phyloP scores from a whole-genome alignment of 2,797 vertebrate genomes.

The Schizopygopsis pylzovi region DNA sequence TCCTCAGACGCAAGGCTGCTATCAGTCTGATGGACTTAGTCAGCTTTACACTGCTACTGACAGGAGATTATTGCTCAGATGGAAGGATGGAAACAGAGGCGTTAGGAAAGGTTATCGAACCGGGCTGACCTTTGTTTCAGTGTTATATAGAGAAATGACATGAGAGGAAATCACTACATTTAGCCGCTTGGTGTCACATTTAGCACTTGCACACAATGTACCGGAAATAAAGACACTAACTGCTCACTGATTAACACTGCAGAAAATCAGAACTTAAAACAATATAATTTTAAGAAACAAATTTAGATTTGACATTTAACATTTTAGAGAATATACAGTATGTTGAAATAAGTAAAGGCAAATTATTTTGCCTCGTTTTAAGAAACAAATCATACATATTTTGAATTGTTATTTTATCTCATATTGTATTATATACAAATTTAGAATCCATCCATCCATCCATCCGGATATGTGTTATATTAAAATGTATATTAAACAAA shows the following conservation, averaged over 20 bases:
- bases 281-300: background rate
- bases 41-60: conserved; percentile 1
- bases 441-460: too few species aligned
- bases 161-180: conserved; percentile 19
- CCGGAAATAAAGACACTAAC: background rate
- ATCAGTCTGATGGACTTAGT: conserved; percentile 30
- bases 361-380: too few species aligned
- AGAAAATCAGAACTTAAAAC: background rate
- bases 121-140: conserved; percentile 22
- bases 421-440: too few species aligned
- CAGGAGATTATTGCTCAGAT: conserved; percentile 30
- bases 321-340: too few species aligned
- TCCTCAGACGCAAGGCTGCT: conserved; percentile 1
- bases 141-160: conserved; percentile 14
- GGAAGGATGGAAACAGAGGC: conserved; percentile 8
- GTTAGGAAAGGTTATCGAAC: conserved; percentile 23
- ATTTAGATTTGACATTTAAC: too few species aligned
- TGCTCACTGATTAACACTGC: background rate
- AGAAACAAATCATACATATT: too few species aligned
- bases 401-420: too few species aligned
- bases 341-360: too few species aligned
- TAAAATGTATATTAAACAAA: too few species aligned
- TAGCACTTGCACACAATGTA: background rate
- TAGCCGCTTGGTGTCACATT: background rate
- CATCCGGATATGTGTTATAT: too few species aligned